Evolutionary conservation across 1,140 invertebrate species (phyloP).

Genomic region (Nasonia longicornis): DNA sequence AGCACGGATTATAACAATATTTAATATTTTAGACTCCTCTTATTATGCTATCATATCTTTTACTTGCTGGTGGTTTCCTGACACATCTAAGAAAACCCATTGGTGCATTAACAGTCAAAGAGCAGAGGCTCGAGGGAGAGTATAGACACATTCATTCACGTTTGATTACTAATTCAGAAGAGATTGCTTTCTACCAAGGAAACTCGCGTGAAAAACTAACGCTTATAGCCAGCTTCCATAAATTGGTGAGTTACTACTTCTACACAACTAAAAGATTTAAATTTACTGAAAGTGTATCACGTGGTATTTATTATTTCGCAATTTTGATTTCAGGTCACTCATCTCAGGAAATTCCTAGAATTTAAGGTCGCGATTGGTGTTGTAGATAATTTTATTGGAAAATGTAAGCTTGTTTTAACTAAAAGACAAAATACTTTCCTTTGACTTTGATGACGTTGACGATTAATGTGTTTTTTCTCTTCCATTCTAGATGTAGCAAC

Average conservation of each 20-base stretch:
- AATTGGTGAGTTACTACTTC: conserved; percentile 76
- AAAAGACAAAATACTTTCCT: background rate
- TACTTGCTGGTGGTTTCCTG: conserved; percentile 84
- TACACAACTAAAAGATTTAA: background rate
- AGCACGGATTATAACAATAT: background rate
- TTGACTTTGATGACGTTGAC: background rate
- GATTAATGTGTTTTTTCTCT: conserved; percentile 44
- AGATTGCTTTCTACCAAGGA: conserved; percentile 97
- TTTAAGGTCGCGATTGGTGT: conserved; percentile 95
- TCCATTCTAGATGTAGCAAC: conserved; percentile 87
- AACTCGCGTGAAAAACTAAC: conserved; percentile 90
- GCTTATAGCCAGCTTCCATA: conserved; percentile 88
- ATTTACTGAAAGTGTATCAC: background rate
- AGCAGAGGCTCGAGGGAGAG: conserved; percentile 97
- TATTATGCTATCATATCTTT: conserved; percentile 87
- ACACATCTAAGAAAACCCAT: conserved; percentile 88
- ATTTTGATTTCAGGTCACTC: conserved; percentile 71
- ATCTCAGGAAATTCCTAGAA: conserved; percentile 89
- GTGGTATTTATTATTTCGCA: background rate
- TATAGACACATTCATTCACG: conserved; percentile 96
- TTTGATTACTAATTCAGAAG: conserved; percentile 97
- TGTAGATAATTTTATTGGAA: conserved; percentile 95
- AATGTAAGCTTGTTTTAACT: conserved; percentile 78
- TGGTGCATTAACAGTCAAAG: conserved; percentile 88
- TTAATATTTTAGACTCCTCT: conserved; percentile 78